phyloP scores from a whole-genome alignment of 2,888 invertebrate species.

The Megastigmus dorsalis region DNA sequence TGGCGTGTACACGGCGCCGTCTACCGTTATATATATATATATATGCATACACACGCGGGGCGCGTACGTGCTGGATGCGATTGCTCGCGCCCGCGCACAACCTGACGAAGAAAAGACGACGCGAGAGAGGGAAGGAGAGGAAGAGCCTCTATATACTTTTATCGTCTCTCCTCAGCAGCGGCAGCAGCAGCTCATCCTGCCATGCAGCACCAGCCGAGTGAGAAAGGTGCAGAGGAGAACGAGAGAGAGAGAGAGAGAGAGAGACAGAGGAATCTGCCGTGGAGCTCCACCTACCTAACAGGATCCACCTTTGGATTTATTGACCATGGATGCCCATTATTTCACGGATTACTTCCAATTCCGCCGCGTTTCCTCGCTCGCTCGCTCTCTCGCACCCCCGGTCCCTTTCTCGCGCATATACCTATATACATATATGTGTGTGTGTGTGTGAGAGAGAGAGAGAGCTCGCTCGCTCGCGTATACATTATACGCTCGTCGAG shows the following conservation, averaged over 20 bases:
- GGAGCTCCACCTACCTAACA: conserved; percentile 40
- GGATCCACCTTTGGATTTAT: conserved; percentile 52
- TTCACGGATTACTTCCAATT: conserved; percentile 56
- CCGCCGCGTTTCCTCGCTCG: conserved; percentile 36
- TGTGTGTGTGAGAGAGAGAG: no score
- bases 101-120: neutral
- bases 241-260: neutral
- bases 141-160: conserved; percentile 5
- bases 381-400: neutral
- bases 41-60: no score
- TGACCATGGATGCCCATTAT: conserved; percentile 50
- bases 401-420: neutral
- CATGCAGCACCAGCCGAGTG: no score
- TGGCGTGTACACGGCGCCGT: neutral
- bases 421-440: no score
- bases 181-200: no score
- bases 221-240: neutral
- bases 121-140: neutral
- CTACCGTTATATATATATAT: no score
- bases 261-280: neutral
- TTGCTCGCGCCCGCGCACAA: no score
- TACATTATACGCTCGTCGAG: no score
- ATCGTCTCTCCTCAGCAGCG: conserved; percentile 8
- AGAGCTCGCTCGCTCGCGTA: no score
- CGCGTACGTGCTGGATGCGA: conserved; percentile 9